These are phyloP conservation scores for Phylloscopus whistleri DNA, from an alignment of 2,113 vertebrate species.

Conservation along the genomic window DNA sequence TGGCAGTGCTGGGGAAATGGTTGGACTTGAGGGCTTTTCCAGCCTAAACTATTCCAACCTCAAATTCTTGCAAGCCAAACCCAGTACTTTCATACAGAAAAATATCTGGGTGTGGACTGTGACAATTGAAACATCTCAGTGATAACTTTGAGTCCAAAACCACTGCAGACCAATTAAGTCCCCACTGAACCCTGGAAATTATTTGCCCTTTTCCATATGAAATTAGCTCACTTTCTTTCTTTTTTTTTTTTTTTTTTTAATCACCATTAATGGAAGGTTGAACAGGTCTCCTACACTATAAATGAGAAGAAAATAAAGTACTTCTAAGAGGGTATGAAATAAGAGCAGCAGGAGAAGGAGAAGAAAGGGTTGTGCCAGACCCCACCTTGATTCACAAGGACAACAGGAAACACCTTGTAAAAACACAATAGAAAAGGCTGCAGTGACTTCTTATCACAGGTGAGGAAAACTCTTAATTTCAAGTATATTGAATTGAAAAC, in stretches of 20 bases:
- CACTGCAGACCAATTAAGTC: background rate
- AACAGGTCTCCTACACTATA: background rate
- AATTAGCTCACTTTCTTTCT: background rate
- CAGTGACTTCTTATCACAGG: background rate
- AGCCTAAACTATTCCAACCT: background rate
- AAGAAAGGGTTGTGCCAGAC: background rate
- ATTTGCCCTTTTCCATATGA: background rate
- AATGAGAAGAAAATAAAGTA: background rate
- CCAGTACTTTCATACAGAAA: background rate
- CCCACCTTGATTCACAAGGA: background rate
- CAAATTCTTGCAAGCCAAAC: background rate
- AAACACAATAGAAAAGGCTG: background rate
- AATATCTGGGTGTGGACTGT: background rate
- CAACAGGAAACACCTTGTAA: background rate
- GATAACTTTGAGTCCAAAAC: background rate
- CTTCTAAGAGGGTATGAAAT: background rate
- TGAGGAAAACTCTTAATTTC: background rate
- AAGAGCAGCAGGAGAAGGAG: background rate
- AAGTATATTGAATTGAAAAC: background rate
- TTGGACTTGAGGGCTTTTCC: background rate
- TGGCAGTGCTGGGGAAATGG: rapidly evolving
- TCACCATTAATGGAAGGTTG: background rate
- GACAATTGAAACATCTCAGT: background rate
- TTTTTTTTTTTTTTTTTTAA: background rate
- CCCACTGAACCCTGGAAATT: background rate